Conservation (phyloP, 2,113 vertebrate genomes). For the Forbesichthys agassizii region DNA sequence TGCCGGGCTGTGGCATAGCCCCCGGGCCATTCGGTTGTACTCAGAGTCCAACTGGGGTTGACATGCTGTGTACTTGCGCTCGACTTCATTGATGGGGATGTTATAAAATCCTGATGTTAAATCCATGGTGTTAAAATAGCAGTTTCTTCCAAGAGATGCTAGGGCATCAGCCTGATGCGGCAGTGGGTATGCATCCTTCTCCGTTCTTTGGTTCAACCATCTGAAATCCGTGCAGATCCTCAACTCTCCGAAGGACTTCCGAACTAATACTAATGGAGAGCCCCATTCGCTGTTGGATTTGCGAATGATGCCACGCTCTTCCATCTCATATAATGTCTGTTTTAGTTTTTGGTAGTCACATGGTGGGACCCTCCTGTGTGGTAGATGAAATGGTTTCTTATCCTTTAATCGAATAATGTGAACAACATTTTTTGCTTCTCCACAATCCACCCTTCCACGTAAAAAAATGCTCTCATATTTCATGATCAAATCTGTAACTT, state of each 20-base stretch:
- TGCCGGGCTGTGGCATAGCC: not conserved
- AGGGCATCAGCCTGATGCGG: not conserved
- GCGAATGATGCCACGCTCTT: no score
- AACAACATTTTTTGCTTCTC: not conserved
- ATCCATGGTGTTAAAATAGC: not conserved
- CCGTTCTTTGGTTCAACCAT: constrained; percentile 14
- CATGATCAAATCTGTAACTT: not conserved
- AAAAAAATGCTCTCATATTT: constrained; percentile 21
- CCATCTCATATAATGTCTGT: no score
- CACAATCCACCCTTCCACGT: constrained; percentile 25
- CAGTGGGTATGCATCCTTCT: constrained; percentile 27
- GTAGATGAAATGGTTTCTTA: not conserved
- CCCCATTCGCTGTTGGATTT: no score
- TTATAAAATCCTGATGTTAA: not conserved
- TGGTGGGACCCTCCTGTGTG: not conserved
- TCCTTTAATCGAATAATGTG: no score
- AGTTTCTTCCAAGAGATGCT: no score
- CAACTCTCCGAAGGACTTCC: not conserved
- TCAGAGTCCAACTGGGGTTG: not conserved
- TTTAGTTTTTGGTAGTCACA: no score
- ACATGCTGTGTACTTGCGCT: not conserved
- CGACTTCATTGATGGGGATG: not conserved
- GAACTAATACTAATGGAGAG: constrained; percentile 1
- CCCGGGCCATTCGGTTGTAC: not conserved
- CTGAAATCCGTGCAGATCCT: constrained; percentile 5